Percentiles rank a stretch among this genome's conserved stretches.
Conservation (phyloP, 2,888 invertebrate genomes). For the Mimas tiliae region DNA sequence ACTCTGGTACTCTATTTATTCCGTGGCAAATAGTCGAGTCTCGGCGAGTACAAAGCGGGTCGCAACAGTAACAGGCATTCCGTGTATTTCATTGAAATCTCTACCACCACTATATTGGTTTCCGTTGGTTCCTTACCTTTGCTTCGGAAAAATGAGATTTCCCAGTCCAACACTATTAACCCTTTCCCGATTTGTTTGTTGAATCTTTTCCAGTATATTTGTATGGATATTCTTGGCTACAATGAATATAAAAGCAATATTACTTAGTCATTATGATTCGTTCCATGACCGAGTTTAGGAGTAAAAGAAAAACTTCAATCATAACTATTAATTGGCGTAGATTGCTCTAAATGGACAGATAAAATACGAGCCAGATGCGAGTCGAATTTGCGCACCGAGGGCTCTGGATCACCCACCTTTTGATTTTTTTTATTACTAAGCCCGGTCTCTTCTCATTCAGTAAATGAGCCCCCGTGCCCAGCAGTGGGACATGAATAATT, state of each 20-base stretch:
- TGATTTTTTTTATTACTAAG: no score
- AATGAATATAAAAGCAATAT: no score
- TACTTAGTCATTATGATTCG: no score
- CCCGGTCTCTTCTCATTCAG: no score
- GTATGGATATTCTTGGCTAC: background rate
- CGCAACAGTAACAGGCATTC: constrained; percentile 33
- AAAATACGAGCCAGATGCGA: background rate
- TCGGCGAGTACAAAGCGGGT: constrained; percentile 18
- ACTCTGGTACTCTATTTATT: constrained; percentile 27
- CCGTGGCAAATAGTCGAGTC: constrained; percentile 19
- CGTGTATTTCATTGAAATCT: constrained; percentile 33
- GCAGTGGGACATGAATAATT: no score
- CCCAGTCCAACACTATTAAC: constrained; percentile 11
- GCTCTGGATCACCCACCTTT: no score
- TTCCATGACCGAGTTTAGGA: no score
- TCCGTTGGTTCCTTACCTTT: constrained; percentile 28
- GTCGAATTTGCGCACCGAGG: no score
- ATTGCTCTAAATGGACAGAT: background rate
- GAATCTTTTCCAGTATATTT: background rate
- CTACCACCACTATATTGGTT: constrained; percentile 31
- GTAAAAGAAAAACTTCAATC: no score
- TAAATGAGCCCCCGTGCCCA: no score
- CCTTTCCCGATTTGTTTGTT: constrained; percentile 2
- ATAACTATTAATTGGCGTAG: no score
- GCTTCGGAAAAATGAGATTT: constrained; percentile 33